Evolutionary conservation across 2,888 invertebrate genomes (phyloP), one percentile per base, ranked within the genome.

Genomic region (Tetrapedia diversipes): DNA sequence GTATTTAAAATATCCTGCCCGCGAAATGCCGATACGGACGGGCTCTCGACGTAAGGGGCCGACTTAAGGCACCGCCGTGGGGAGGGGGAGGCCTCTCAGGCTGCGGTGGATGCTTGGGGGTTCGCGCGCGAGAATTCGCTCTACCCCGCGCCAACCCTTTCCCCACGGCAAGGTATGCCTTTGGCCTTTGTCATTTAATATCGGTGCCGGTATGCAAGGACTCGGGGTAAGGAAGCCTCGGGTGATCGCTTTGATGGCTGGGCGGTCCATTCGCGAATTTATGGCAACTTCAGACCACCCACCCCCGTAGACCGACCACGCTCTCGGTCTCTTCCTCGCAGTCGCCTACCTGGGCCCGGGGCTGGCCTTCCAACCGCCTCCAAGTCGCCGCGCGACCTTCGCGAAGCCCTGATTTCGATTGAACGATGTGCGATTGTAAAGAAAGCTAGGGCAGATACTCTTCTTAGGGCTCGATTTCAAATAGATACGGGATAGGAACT

Each of bases 131-230:
- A 90, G 90, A 91, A 91, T 90, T 91, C 88, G n/a, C n/a, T 75
- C 87, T 82, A 81, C 82, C 78, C 83, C 86, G 72, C 72, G 72
- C 72, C 81, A 86, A 86, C 88, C 88, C 84, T 86, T 86, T 63
- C 84, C 77, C 81, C 69, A 79, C 68, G 80, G 83, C 77, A 76
- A 87, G 91, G 91, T 91, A 91, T 91, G 89, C 91, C 91, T 91
- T 91, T 91, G 91, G 86, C 89, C 91, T 91, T 91, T 91, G 91
- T 91, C 91, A 91, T 91, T 90, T 91, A 91, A 91, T 91, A 91
- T 91, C 88, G 88, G 88, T 87, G 83, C 88, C 84, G 91, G 91
- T 90, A 91, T 91, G 91, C 86, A 81, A 87, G 87, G 87, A 87
- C 86, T 82, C 84, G 79, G 77, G 82, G 82, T 89, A 89, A 90